Base-by-base conservation (phyloP, 2,797 vertebrate species). In the Leptatherina wallacei region DNA sequence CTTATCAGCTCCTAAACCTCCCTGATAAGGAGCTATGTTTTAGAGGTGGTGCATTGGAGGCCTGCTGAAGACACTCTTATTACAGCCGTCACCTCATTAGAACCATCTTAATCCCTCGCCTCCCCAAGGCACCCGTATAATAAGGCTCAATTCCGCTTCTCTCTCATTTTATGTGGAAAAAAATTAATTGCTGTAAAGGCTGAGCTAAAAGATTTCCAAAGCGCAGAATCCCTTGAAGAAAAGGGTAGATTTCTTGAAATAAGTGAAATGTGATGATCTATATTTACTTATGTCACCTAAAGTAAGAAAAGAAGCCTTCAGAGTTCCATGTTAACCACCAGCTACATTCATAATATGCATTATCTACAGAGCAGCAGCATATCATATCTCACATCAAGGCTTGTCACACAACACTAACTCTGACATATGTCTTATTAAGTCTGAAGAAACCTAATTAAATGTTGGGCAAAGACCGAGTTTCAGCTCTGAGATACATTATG, bases 71-170 rank as follows among this genome's bases (percentile, higher is more conserved):
- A 92, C 94, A 87, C 89, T 92, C 91, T 94, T 93, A 95, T 94
- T 94, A 95, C 90, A 94, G 90, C 86, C 88, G 88, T 93, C 94
- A 94, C 93, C 94, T 95, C 92, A 95, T 95, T 95, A 95, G 89
- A 92, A 89, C 89, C 92, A 89, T 93, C 91, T 93, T 94, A 95
- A 95, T 94, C 93, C 93, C 88, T 82, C 62, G 70, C 80, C 91
- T 94, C 92, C 93, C 94, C 62, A 91, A 86, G 93, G 94, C 91
- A 84, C 75, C 82, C 60, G 70, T 88, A 93, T 95, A 94, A 94
- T 94, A 94, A 92, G 88, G 84, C 90, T 85, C 86, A 90, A 93
- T 93, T 90, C 85, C 74, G 88, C 92, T 92, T 92, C 90, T 88
- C 88, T 87, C 90, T 92, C 85, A 89, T 92, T 94, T 94, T 93